phyloP scores from a whole-genome alignment of 2,797 vertebrate species.

The Myotis planiceps region DNA sequence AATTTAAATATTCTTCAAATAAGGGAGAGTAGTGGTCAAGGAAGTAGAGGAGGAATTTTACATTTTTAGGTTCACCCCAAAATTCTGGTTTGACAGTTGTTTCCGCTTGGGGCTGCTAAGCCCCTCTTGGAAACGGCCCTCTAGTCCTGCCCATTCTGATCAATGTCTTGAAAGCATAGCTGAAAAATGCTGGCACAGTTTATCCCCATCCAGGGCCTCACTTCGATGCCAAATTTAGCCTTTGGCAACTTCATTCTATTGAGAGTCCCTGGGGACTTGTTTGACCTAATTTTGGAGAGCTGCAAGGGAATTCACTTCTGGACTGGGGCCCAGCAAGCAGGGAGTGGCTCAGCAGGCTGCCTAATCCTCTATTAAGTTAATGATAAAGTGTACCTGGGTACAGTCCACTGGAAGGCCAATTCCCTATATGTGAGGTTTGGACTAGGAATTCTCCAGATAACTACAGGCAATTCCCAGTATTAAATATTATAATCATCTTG shows the following conservation, averaged over 20 bases:
- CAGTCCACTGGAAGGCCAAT: constrained; percentile 11
- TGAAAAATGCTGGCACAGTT: constrained; percentile 67
- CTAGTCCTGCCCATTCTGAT: constrained; percentile 47
- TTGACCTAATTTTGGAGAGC: constrained; percentile 79
- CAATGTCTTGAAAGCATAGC: constrained; percentile 68
- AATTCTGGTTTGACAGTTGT: background rate
- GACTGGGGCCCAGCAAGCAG: constrained; percentile 27
- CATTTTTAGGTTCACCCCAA: background rate
- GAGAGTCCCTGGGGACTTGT: constrained; percentile 70
- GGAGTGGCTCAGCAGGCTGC: constrained; percentile 64
- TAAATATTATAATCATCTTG: constrained; percentile 45
- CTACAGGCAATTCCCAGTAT: constrained; percentile 31
- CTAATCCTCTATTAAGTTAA: constrained; percentile 63
- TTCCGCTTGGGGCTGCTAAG: constrained; percentile 24
- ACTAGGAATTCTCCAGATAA: constrained; percentile 52
- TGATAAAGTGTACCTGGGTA: constrained; percentile 54
- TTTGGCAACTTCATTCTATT: constrained; percentile 67
- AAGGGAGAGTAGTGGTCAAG: background rate
- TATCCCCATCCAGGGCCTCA: constrained; percentile 58
- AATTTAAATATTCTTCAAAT: constrained; percentile 16
- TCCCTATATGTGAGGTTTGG: background rate
- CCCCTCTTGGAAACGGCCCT: constrained; percentile 58
- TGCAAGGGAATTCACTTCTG: constrained; percentile 79
- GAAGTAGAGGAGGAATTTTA: background rate
- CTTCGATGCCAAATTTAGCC: constrained; percentile 74